A percentile compares a stretch with the other conserved stretches of the same genome.
Conservation (phyloP, 2,113 vertebrate genomes). For the Spheniscus mendiculus region DNA sequence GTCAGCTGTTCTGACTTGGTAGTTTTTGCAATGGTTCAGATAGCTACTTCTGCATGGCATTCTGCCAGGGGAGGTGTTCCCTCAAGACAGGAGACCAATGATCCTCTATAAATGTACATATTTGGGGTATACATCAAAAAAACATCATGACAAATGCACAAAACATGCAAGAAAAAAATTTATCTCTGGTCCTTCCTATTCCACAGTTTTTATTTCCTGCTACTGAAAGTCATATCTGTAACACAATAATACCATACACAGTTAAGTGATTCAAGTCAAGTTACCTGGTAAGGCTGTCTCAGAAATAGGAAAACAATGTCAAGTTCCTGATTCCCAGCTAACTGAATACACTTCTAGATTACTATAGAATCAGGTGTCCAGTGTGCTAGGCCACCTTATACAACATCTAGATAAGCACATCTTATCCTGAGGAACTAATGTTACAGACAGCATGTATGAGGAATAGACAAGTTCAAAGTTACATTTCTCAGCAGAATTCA, state of each 20-base stretch:
- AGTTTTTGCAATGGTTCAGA: not conserved
- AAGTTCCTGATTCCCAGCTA: not conserved
- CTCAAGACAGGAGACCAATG: not conserved
- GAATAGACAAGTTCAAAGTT: not conserved
- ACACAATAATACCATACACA: not conserved
- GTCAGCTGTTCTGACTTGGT: not conserved
- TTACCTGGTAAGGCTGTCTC: not conserved
- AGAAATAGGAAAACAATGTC: not conserved
- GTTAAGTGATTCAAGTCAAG: not conserved
- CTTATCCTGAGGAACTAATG: not conserved
- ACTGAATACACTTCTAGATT: not conserved
- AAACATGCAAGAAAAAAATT: not conserved
- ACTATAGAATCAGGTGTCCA: not conserved
- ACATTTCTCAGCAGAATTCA: not conserved
- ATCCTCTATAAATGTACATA: not conserved
- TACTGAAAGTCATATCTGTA: not conserved
- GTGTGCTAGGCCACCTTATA: not conserved
- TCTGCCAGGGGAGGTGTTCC: not conserved
- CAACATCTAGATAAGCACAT: not conserved
- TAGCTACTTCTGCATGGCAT: not conserved
- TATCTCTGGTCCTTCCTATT: not conserved
- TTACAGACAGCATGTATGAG: not conserved
- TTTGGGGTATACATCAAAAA: not conserved
- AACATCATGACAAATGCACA: rapidly evolving
- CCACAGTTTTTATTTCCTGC: not conserved